phyloP scores from a whole-genome alignment of 2,888 invertebrate species.

The Spatulosminthurus flaviceps region DNA sequence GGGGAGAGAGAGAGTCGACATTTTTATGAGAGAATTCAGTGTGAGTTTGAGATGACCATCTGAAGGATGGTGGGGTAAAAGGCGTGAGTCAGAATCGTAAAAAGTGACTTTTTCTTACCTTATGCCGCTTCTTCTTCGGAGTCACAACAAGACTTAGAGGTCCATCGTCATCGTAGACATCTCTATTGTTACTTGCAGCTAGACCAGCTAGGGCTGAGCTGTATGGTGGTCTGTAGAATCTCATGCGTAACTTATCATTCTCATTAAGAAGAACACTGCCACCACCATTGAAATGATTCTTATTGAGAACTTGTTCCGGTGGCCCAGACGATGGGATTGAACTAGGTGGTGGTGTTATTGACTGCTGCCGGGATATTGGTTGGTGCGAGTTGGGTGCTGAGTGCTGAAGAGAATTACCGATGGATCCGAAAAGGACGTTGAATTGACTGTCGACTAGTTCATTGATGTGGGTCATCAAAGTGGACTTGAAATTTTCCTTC shows the following conservation, averaged over 20 bases:
- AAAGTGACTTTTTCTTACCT: conserved; percentile 69
- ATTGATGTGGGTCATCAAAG: conserved; percentile 58
- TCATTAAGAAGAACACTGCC: conserved; percentile 32
- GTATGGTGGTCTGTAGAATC: conserved; percentile 43
- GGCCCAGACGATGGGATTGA: not conserved
- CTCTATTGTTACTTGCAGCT: conserved; percentile 49
- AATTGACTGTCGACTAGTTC: conserved; percentile 62
- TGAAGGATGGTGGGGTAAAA: not conserved
- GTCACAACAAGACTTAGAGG: conserved; percentile 94
- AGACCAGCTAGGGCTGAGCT: conserved; percentile 47
- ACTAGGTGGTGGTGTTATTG: conserved; percentile 36
- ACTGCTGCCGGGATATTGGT: conserved; percentile 9
- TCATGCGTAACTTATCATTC: conserved; percentile 48
- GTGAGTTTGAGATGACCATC: not conserved
- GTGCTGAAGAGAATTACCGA: conserved; percentile 31
- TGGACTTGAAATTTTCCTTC: conserved; percentile 61
- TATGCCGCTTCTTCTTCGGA: conserved; percentile 95
- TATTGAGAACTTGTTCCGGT: not conserved
- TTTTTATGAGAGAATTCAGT: too few relatives aligned
- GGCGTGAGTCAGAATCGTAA: not conserved
- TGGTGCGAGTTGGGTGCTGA: conserved; percentile 3
- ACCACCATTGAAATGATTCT: conserved; percentile 46
- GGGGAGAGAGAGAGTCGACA: too few relatives aligned
- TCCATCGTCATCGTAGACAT: conserved; percentile 86
- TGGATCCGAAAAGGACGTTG: conserved; percentile 52